Conservation (phyloP, 2,888 invertebrate genomes). For the Aleiodes leptofemur region DNA sequence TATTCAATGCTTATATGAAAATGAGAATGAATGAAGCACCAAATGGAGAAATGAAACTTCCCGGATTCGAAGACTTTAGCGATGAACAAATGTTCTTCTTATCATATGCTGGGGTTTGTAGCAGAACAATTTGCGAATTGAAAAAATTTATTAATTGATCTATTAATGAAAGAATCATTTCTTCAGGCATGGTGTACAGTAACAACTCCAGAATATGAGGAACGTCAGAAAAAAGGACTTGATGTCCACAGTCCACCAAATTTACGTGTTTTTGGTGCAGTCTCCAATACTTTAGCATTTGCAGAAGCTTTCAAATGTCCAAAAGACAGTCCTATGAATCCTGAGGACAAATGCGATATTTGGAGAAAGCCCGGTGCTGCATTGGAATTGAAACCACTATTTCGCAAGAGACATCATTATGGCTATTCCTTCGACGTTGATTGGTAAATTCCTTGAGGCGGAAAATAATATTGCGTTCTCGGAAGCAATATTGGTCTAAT, state of each 20-base stretch:
- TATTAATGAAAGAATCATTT: too few relatives aligned
- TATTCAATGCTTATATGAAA: conserved; percentile 80
- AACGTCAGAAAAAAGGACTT: too few relatives aligned
- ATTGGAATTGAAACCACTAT: too few relatives aligned
- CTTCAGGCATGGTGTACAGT: too few relatives aligned
- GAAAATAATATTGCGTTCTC: not conserved
- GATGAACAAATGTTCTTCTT: conserved; percentile 86
- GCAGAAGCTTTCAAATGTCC: conserved; percentile 49
- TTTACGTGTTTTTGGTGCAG: conserved; percentile 45
- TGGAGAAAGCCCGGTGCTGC: conserved; percentile 30
- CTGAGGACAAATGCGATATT: conserved; percentile 49
- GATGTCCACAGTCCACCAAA: too few relatives aligned
- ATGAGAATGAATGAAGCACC: conserved; percentile 27
- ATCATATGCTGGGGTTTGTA: conserved; percentile 70
- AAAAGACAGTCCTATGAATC: conserved; percentile 51
- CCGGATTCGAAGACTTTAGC: conserved; percentile 80
- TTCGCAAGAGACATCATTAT: too few relatives aligned
- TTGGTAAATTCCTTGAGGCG: too few relatives aligned
- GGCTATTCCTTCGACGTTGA: too few relatives aligned
- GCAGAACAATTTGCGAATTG: too few relatives aligned
- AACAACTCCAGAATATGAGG: too few relatives aligned
- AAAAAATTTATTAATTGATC: too few relatives aligned
- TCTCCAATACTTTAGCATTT: conserved; percentile 50
- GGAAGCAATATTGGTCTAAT: not conserved
- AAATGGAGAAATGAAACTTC: conserved; percentile 75